These are phyloP conservation scores for Steinernema hermaphroditum DNA, from an alignment of 2,888 invertebrate genomes.

Conservation along the genomic window DNA sequence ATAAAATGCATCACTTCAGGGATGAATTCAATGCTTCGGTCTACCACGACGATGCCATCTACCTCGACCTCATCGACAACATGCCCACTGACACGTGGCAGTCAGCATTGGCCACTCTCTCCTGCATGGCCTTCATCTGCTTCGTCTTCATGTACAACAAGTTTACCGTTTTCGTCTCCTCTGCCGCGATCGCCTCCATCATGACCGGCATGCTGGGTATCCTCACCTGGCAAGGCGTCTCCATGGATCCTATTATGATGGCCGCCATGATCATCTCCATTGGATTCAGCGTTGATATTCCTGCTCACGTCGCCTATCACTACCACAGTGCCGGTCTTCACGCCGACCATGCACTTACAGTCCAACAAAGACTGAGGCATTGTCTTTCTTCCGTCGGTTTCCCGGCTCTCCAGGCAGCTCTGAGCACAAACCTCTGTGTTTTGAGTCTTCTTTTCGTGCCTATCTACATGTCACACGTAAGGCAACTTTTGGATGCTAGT, in stretches of 20 bases:
- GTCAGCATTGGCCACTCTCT: conserved; percentile 59
- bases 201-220: conserved; percentile 55
- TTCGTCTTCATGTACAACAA: conserved; percentile 58
- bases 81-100: conserved; percentile 61
- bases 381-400: conserved; percentile 55
- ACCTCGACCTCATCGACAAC: conserved; percentile 59
- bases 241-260: conserved; percentile 61
- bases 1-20: background rate
- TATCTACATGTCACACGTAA: conserved; percentile 25
- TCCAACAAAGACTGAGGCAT: conserved; percentile 44
- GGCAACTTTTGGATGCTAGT: background rate
- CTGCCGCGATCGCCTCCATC: conserved; percentile 51
- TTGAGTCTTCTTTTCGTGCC: conserved; percentile 25
- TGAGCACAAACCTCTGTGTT: conserved; percentile 40
- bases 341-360: conserved; percentile 2
- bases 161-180: conserved; percentile 56
- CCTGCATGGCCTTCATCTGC: conserved; percentile 59
- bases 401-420: conserved; percentile 53
- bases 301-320: conserved; percentile 60
- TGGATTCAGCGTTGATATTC: conserved; percentile 62
- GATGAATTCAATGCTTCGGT: conserved; percentile 54
- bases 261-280: conserved; percentile 60
- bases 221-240: conserved; percentile 48
- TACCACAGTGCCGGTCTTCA: conserved; percentile 51
- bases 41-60: conserved; percentile 60